Percentiles rank a stretch among this genome's conserved stretches.
These are phyloP conservation scores for Vidua chalybeata DNA, from an alignment of 2,113 vertebrate genomes.

Conservation along the genomic window DNA sequence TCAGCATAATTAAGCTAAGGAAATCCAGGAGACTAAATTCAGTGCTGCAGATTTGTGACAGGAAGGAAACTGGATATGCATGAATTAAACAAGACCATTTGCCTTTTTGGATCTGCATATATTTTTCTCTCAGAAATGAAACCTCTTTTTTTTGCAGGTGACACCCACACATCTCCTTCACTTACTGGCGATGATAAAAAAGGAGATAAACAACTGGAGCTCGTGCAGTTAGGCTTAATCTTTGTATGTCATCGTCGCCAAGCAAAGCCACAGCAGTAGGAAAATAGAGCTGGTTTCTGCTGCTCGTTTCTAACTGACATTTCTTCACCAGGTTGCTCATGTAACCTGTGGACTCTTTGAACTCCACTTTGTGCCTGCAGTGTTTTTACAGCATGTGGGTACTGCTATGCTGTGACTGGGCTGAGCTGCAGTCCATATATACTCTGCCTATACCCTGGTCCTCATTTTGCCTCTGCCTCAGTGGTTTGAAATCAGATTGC, in stretches of 20 bases:
- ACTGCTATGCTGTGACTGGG: background rate
- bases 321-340: conserved; percentile 60
- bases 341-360: conserved; percentile 59
- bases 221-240: conserved; percentile 69
- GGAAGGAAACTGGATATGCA: conserved; percentile 52
- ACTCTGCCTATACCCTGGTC: background rate
- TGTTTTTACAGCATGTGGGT: background rate
- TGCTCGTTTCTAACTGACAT: conserved; percentile 73
- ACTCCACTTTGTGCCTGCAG: background rate
- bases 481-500: background rate
- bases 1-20: background rate
- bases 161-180: conserved; percentile 78
- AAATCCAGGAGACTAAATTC: conserved; percentile 45
- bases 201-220: conserved; percentile 76
- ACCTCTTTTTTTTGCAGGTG: conserved; percentile 60
- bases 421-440: background rate
- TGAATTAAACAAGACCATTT: conserved; percentile 64
- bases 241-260: conserved; percentile 72
- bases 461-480: background rate
- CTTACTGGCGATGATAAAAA: conserved; percentile 66
- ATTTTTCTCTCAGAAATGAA: conserved; percentile 61
- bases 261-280: conserved; percentile 78
- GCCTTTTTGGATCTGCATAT: conserved; percentile 52
- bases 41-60: conserved; percentile 17
- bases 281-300: conserved; percentile 74